phyloP scores from a whole-genome alignment of 1,140 invertebrate genomes.

The Dreissena rostriformis region DNA sequence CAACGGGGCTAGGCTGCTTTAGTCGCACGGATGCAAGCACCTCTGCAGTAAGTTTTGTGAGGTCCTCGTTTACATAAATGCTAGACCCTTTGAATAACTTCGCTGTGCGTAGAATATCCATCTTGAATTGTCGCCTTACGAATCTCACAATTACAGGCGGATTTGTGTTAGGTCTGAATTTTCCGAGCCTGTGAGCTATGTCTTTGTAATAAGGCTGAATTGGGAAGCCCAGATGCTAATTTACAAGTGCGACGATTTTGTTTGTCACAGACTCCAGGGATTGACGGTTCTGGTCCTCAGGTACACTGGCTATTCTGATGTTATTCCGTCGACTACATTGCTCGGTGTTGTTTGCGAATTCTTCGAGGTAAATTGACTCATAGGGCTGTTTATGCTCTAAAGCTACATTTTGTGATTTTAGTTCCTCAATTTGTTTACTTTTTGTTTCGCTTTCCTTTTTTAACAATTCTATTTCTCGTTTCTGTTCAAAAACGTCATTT shows the following conservation, averaged over 20 bases:
- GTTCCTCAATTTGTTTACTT: too few relatives aligned
- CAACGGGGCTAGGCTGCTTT: not conserved
- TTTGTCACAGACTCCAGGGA: not conserved
- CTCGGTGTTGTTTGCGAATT: slow-evolving; percentile 11
- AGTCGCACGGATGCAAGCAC: not conserved
- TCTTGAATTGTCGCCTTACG: not conserved
- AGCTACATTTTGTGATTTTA: too few relatives aligned
- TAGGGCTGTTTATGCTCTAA: too few relatives aligned
- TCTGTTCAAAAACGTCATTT: too few relatives aligned
- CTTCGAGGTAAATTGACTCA: too few relatives aligned
- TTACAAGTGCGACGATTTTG: not conserved
- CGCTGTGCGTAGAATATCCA: not conserved
- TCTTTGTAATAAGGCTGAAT: not conserved
- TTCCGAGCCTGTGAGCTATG: slow-evolving; percentile 11
- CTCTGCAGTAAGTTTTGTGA: slow-evolving; percentile 10
- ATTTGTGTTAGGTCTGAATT: slow-evolving; percentile 3
- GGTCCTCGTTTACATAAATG: slow-evolving; percentile 13
- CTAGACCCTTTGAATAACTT: not conserved
- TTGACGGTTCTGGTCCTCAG: not conserved
- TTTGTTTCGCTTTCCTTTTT: too few relatives aligned
- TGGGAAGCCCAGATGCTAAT: not conserved
- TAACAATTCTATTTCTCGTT: too few relatives aligned
- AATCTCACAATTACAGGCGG: slow-evolving; percentile 22
- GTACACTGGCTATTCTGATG: slow-evolving; percentile 2
- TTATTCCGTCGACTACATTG: slow-evolving; percentile 25